These are phyloP conservation scores for Pachydiplax longipennis DNA, from an alignment of 2,888 invertebrate genomes.

Conservation along the genomic window DNA sequence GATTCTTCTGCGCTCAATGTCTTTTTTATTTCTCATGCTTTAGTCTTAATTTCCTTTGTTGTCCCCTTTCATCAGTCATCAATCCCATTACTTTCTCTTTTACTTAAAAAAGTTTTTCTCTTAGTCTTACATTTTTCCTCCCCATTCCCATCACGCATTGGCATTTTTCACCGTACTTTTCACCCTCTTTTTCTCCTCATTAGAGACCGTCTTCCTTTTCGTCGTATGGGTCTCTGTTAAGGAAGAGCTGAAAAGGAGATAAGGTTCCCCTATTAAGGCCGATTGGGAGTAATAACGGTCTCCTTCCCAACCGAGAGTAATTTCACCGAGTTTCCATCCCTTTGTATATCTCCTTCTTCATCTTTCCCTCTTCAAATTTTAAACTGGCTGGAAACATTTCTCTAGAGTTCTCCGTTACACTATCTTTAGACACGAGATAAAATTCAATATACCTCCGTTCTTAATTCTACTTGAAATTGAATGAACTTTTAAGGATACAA, in stretches of 20 bases:
- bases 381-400: neutral
- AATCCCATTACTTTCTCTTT: neutral
- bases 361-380: neutral
- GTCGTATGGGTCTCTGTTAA: neutral
- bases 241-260: neutral
- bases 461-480: too few species aligned
- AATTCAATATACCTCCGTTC: too few species aligned
- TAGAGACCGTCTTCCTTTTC: neutral
- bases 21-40: neutral
- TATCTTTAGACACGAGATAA: too few species aligned
- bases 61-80: neutral
- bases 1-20: too few species aligned
- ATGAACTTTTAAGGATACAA: too few species aligned
- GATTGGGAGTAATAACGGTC: neutral
- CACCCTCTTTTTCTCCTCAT: conserved; percentile 38
- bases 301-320: neutral
- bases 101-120: neutral
- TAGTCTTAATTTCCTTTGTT: neutral
- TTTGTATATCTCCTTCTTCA: neutral
- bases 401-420: too few species aligned
- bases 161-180: conserved; percentile 14
- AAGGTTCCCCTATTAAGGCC: neutral
- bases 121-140: neutral
- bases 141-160: neutral
- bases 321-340: neutral